Evolutionary conservation across 2,888 invertebrate genomes (phyloP), one percentile per base, ranked within the genome.

Genomic region (Tineola bisselliella): DNA sequence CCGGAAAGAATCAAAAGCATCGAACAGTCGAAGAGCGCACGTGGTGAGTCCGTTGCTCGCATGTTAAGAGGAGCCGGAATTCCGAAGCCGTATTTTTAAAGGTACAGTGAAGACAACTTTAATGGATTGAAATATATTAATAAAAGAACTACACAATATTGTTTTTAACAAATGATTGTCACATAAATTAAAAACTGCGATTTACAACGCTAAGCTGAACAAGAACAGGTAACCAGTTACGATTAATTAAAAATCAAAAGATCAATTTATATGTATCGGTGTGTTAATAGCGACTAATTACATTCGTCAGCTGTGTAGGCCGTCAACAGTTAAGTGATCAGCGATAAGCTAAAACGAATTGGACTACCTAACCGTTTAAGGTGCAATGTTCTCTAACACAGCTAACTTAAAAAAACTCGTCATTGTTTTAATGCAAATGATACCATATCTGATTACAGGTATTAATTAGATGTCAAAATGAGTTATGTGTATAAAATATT

Each of bases 241-340:
- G 60, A 38, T 38, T 38, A 59, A 13, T 17, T 17, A 13, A 31
- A 31, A 58, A 58, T 58, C 58, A 58, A 33, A 33, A 18, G 44
- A 44, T 48, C 25, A 73, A 77, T 78, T 73, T 74, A 75, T 71
- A 75, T 75, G 73, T 79, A 79, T 81, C 78, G 63, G 63, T 25
- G 63, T 67, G 67, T 74, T 73, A 70, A 74, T 71, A 66, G 69
- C 67, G 67, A 71, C 75, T 75, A 79, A 79, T 81, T 78, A 77
- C 70, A 71, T 72, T 65, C 68, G 59, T 59, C 59, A 59, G 25
- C 33, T n/a, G 44, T 59, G 59, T 44, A 44, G 44, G 59, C 38
- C 4, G 59, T 48, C 48, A 17, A 48, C 48, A 48, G 48, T 38
- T 38, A 48, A 48, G 15, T 48, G 48, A 48, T 48, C 48, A 48